These are phyloP conservation scores for Eupithecia subumbrata DNA, from an alignment of 2,888 invertebrate species.

Conservation along the genomic window DNA sequence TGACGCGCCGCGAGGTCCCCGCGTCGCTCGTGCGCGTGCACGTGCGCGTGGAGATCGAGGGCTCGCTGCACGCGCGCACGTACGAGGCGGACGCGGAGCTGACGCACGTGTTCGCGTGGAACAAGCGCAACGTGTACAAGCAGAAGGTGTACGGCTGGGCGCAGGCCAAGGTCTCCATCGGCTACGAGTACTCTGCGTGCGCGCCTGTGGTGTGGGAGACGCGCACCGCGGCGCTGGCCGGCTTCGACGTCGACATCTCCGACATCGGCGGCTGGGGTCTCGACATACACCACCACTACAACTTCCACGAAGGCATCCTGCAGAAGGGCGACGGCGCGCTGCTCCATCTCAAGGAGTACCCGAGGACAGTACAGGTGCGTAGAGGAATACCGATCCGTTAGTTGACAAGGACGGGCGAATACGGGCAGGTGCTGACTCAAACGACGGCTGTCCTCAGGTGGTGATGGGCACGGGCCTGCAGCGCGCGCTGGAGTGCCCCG, in stretches of 20 bases:
- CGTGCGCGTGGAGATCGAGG: constrained; percentile 96
- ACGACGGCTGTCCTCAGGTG: constrained; percentile 84
- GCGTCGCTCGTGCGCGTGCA: constrained; percentile 93
- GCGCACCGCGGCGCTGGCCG: constrained; percentile 96
- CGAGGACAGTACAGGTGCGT: constrained; percentile 89
- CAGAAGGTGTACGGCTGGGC: constrained; percentile 97
- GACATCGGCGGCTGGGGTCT: constrained; percentile 99
- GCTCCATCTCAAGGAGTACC: constrained; percentile 96
- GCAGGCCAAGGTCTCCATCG: constrained; percentile 94
- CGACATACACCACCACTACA: constrained; percentile 99
- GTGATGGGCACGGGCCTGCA: constrained; percentile 97
- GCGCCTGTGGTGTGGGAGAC: constrained; percentile 96
- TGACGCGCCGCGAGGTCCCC: constrained; percentile 92
- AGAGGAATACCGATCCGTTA: not conserved
- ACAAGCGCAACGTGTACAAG: constrained; percentile 98
- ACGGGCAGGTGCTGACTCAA: not conserved
- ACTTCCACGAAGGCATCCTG: constrained; percentile 98
- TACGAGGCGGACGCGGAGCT: constrained; percentile 98
- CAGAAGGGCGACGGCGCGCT: constrained; percentile 99
- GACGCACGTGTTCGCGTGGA: constrained; percentile 98
- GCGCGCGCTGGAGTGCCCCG: constrained; percentile 93
- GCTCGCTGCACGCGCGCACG: constrained; percentile 94
- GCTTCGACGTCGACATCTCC: constrained; percentile 98
- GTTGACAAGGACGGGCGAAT: not conserved
- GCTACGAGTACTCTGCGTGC: constrained; percentile 97